Conservation (phyloP, 2,113 vertebrate species). For the Nestor notabilis region DNA sequence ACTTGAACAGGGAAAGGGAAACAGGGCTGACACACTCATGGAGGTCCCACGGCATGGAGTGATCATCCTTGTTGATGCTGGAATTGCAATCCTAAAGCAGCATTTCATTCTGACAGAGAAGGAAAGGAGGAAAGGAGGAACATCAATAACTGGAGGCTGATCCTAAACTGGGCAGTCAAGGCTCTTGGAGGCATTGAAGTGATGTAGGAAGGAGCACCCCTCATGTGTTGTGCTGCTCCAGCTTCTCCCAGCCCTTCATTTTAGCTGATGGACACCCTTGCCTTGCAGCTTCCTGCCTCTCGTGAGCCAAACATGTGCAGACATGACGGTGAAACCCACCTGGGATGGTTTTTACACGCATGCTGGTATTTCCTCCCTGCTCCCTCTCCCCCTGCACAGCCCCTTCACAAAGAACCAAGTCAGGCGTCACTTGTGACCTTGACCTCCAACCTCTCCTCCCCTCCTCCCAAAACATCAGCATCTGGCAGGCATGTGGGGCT, state of each 20-base stretch:
- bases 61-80: not conserved
- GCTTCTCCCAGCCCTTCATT: not conserved
- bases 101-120: not conserved
- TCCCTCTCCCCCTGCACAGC: not conserved
- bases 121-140: not conserved
- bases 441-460: not conserved
- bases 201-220: not conserved
- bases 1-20: accelerated
- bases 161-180: accelerated
- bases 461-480: not conserved
- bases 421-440: not conserved
- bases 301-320: not conserved
- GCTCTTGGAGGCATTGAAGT: accelerated
- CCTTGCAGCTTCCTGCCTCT: not conserved
- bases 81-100: not conserved
- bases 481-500: conserved; percentile 32
- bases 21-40: not conserved
- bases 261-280: accelerated
- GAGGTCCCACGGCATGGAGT: not conserved
- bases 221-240: not conserved
- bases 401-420: not conserved
- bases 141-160: not conserved
- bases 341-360: not conserved
- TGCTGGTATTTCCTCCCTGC: conserved; percentile 43
- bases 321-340: not conserved